Base-by-base conservation (phyloP, 2,113 vertebrate species). In the Trematocara marginatum region DNA sequence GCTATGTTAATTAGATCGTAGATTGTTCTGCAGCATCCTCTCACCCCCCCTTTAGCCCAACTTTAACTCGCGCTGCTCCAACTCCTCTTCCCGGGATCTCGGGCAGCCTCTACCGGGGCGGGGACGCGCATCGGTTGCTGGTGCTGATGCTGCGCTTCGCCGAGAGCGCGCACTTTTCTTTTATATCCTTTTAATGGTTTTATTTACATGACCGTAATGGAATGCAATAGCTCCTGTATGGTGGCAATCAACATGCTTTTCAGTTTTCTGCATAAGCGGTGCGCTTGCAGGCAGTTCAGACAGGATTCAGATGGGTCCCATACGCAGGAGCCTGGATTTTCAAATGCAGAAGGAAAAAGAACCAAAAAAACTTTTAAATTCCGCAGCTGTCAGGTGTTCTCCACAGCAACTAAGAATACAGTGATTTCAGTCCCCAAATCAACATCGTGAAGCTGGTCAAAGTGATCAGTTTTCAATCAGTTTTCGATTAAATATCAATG, bases 31-130 rank as follows among this genome's bases (percentile, higher is more conserved):
- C 86, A 91, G 94, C 92, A 95, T 94, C 92, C 93, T 94, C 80
- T 91, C 83, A 52, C 56, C 87, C 88, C 88, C 90, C 90, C 84
- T 93, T 93, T 88, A 78, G 79, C 86, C 90, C 92, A 97, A 96
- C 94, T 97, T 96, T 96, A 95, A 93, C 94, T 95, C 93, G 93
- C 92, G 90, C 94, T 79, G 95, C 87, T 95, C 92, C 96, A 96
- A 95, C 94, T 96, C 94, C 93, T 91, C 93, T 95, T 93, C 94
- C 94, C 94, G 93, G 94, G 93, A 95, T 96, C 83, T 93, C 90
- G 93, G 88, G 91, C 87, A 93, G 92, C 88, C 82, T 94, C 93
- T 84, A 54, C 90, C 90, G 93, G 90, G 74, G 89, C 95, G 96
- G 94, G 94, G 79, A 92, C 95, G 95, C 95, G 95, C 96, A 93